Percentiles rank a stretch among this genome's conserved stretches.
phyloP scores from a whole-genome alignment of 2,888 invertebrate species.

The Cheilosia impressa region DNA sequence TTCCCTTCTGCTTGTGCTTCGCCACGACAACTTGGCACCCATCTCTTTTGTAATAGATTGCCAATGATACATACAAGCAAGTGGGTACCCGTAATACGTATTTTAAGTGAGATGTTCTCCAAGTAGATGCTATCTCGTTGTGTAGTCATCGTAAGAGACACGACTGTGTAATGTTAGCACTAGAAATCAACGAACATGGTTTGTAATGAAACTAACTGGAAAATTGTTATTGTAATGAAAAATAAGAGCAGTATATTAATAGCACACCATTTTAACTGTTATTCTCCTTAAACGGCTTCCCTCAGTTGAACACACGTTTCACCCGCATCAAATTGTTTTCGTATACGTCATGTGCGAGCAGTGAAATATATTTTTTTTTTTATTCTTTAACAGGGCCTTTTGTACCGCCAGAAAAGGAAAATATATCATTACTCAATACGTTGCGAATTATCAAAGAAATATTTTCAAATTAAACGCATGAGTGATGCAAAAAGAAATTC shows the following conservation, averaged over 20 bases:
- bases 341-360: neutral
- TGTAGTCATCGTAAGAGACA: conserved; percentile 10
- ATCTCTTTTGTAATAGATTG: conserved; percentile 17
- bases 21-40: conserved; percentile 33
- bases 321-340: neutral
- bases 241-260: neutral
- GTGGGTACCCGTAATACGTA: conserved; percentile 15
- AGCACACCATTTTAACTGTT: conserved; percentile 9
- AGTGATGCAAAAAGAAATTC: conserved; percentile 58
- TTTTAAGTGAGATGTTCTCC: conserved; percentile 17
- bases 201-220: conserved; percentile 12
- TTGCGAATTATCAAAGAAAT: conserved; percentile 61
- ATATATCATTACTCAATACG: conserved; percentile 4
- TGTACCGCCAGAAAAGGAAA: conserved; percentile 2
- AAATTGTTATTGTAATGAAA: conserved; percentile 5
- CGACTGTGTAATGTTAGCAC: neutral
- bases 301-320: no score
- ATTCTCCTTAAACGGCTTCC: neutral
- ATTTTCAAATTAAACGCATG: conserved; percentile 71
- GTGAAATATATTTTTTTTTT: neutral
- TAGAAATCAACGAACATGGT: neutral
- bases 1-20: conserved; percentile 8
- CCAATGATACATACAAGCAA: conserved; percentile 38
- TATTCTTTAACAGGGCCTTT: neutral
- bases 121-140: conserved; percentile 28